Percentiles rank a stretch among this genome's conserved stretches.
Evolutionary conservation across 2,888 invertebrate species (phyloP).

Genomic region (Spilarctia lutea): DNA sequence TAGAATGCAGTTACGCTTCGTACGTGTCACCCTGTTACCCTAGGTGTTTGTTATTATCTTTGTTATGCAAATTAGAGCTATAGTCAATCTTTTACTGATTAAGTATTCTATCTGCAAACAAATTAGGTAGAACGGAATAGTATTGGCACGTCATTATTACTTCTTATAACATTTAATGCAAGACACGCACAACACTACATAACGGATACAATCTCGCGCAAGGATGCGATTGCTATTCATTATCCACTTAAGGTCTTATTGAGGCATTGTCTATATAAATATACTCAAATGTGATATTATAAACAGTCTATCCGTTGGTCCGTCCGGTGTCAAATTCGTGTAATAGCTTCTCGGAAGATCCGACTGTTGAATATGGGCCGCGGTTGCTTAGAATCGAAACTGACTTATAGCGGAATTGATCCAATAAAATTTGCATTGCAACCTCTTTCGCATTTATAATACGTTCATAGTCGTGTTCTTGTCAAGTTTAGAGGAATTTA

Average conservation of each 20-base stretch:
- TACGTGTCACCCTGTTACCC: neutral
- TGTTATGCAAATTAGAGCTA: neutral
- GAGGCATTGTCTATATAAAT: conserved; percentile 68
- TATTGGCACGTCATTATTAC: conserved; percentile 8
- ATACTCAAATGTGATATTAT: conserved; percentile 43
- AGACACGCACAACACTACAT: conserved; percentile 34
- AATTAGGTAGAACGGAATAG: conserved; percentile 17
- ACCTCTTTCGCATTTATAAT: conserved; percentile 9
- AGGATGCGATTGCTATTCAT: conserved; percentile 55
- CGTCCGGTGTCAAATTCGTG: conserved; percentile 70
- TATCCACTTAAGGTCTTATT: conserved; percentile 54
- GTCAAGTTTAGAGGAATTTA: neutral
- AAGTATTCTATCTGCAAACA: conserved; percentile 20
- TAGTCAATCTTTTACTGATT: neutral
- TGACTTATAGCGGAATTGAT: conserved; percentile 21
- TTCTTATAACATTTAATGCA: conserved; percentile 26
- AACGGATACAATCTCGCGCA: conserved; percentile 43
- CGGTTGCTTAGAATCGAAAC: conserved; percentile 50
- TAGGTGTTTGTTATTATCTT: neutral
- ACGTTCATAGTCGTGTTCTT: neutral
- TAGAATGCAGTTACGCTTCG: neutral
- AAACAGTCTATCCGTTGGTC: conserved; percentile 47
- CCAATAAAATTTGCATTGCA: conserved; percentile 21
- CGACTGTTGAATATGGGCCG: conserved; percentile 47
- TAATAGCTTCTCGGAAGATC: conserved; percentile 67